Base-by-base conservation (phyloP, 2,888 invertebrate species). In the Eupsilia transversa region DNA sequence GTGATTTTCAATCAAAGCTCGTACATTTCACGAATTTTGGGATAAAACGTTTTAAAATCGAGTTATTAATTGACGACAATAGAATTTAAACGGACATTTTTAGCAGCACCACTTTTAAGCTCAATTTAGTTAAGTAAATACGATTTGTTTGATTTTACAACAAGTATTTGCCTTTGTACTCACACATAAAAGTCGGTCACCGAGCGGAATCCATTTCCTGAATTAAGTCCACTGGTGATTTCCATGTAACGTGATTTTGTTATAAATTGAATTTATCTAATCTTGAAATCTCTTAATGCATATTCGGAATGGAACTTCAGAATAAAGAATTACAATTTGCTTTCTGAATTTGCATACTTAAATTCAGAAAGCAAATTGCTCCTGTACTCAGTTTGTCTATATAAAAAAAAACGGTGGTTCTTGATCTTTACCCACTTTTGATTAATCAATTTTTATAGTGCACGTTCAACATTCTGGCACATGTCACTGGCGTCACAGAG, bases 161-260 rank as follows among this genome's bases (percentile, higher is more conserved):
- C 4, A 27, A 46, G 17, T 20, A 10, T 27, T 14, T 49, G 9
- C 6, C 12, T 54, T 54, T 33, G n/a, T 76, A 33, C 17, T n/a
- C n/a, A 38, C 14, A 35, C 17, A 73, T 3, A 30, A 60, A 79
- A 76, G 17, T 79, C 79, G 23, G 52, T 20, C n/a, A 20, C 30
- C n/a, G 17, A 30, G 41, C 52, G 20, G 30, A 71, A 43, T 71
- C 35, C 27, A 79, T 79, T 79, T 46, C n/a, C 59, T 38, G 52
- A 38, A 72, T 72, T 43, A 52, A 79, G 12, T 79, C 30, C n/a
- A 52, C 49, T 71, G 43, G 80, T 35, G 35, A 79, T 79, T 72
- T 60, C 35, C 43, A 46, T 76, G 59, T 79, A 60, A 54, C 43
- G 35, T 43, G 7, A 71, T 79, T 59, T 52, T 52, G 30, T 52